Evolutionary conservation across 2,113 vertebrate species (phyloP), one percentile per base, ranked within the genome.

Genomic region (Petrocephalus microphthalmus): DNA sequence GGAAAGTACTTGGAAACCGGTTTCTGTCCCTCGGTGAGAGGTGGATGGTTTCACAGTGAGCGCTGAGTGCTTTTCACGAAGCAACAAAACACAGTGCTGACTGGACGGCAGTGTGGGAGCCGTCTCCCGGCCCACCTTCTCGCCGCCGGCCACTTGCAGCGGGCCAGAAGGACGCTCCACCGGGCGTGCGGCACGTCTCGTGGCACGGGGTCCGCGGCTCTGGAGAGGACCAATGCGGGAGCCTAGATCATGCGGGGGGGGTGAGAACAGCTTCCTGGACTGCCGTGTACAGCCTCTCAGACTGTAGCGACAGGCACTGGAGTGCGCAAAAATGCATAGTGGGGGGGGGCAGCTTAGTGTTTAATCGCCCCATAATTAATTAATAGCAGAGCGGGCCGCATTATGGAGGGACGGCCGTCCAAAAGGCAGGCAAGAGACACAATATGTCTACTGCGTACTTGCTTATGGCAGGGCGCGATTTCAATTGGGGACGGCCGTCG

Each of bases 401-500:
- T n/a, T n/a, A 33, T 15, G 33, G 89, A 88, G 81, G 25, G 56
- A 87, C 17, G n/a, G 19, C 57, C 49, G 7, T 87, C 22, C 15
- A 83, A 71, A 88, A 11, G 1, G 11, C 3, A 7, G 33, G 3
- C 5, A 5, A 47, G 42, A 47, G 45, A 2, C 33, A 0, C 19
- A 45, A 8, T 19, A 7, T 37, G 74, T 37, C 33, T 82, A 17
- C 17, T 82, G 37, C 22, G 7, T 82, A 17, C 42, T 7, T 82
- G 29, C 33, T 47, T 33, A 42, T 82, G 33, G 45, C 37, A 47
- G 33, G 33, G 33, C 0, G 17, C 17, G 7, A 54, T 64, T 89
- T 90, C 71, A 87, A 88, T 89, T 89, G 22, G 83, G 90, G 89
- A 84, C 25, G 5, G 67, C 64, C n/a, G 87, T 56, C 82, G 51